Base-by-base conservation (phyloP, 2,797 vertebrate species). In the Ambastaia sidthimunki region DNA sequence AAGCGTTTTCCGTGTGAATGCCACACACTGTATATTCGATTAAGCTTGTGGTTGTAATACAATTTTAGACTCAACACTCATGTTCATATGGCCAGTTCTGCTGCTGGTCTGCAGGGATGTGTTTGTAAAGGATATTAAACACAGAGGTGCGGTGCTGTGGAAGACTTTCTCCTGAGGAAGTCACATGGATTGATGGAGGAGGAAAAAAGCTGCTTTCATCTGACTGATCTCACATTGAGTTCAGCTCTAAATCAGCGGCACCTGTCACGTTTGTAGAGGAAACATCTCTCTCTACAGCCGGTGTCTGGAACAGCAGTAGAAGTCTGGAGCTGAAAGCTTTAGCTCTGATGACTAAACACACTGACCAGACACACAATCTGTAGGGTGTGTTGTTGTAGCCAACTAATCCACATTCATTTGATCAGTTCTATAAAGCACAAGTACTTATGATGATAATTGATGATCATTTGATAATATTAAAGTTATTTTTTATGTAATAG, bases 151-250 rank as follows among this genome's bases (percentile, higher is more conserved):
- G 44, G 25, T 69, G 50, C 54, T 81, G 67, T 74, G 67, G 41
- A 28, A 28, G 28, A 28, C 28, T n/a, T 31, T 82, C 75, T 67
- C 74, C 57, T 60, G 68, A 65, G 75, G 18, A 7, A 52, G n/a
- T 34, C 70, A 47, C 34, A 62, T 47, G 71, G 82, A 88, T 86
- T 79, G 85, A 86, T 80, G 54, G 50, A 44, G 41, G 37, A 11
- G 69, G 62, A 74, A 76, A 87, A 86, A 85, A 85, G 47, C 59
- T 72, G 78, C 71, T 59, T 85, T 67, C 78, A 86, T 85, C 76
- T 67, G 69, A 62, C 76, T 63, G 25, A 65, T 34, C 31, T 41
- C 19, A 15, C 80, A 71, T 69, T 81, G 70, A 80, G 68, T 23
- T 57, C n/a, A 71, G 50, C 59, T 71, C 19, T 85, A 81, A 85